Base-by-base conservation (phyloP, 2,888 invertebrate genomes). In the Ametastegia equiseti region DNA sequence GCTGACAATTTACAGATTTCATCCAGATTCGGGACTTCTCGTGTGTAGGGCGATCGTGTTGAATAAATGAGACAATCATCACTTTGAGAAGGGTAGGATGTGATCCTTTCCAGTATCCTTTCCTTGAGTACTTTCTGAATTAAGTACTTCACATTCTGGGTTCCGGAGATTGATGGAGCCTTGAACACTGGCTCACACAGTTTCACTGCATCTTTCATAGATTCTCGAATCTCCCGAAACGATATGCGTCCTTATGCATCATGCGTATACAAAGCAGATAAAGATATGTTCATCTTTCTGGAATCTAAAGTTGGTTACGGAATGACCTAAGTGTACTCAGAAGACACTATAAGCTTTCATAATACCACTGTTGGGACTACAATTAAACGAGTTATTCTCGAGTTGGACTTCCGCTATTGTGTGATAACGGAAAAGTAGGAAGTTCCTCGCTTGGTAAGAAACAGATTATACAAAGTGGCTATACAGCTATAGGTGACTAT, bases 351-450 rank as follows among this genome's bases (percentile, higher is more conserved):
- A 42, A 9, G 15, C 27, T 36, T 19, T 11, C 27, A 19, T 75
- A 54, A 54, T 36, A 19, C 45, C n/a, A 75, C 30, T 19, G 75
- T 36, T 75, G 33, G 19, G 33, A 54, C 54, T 30, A 54, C 36
- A 54, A 75, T 75, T 54, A 75, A 75, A 75, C 33, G 54, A 45
- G 36, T 75, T 54, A 54, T 33, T 75, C 54, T 36, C 45, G 54
- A 19, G 36, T 33, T 27, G 33, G 50, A 54, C 75, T 75, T 75
- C 75, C 75, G 75, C 23, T 54, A 36, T 54, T 39, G 75, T 75
- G 33, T 75, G 75, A 33, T 75, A 54, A 75, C 54, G 50, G 54
- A 75, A 75, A 75, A 30, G 75, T 54, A 54, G 33, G 50, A 75
- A 71, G 27, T 47, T 19, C 30, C 30, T 27, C 45, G 71, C 45